Evolutionary conservation across 2,797 vertebrate genomes (phyloP).

Genomic region (Tokudaia tokunoshimensis): DNA sequence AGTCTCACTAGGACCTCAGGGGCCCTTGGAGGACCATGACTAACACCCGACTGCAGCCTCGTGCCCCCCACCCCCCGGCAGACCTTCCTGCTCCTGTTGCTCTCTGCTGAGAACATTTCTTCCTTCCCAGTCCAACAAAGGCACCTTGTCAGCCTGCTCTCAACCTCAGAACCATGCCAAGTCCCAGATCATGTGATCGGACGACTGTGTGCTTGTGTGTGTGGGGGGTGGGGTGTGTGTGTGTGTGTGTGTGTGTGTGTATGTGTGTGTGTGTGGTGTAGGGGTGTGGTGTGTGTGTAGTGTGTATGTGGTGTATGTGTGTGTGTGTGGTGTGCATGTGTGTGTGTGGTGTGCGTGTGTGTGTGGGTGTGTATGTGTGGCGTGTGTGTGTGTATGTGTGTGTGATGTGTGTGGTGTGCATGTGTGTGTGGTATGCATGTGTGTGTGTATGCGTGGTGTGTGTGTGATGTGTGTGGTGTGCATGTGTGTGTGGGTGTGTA

Average conservation of each 20-base stretch:
- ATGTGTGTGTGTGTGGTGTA: neutral
- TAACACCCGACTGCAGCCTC: neutral
- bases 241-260: too few species aligned
- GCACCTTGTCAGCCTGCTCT: conserved; percentile 60
- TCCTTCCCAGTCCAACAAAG: conserved; percentile 62
- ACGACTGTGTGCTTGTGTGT: neutral
- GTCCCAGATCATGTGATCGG: neutral
- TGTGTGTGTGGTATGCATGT: neutral
- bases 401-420: neutral
- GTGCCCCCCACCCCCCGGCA: rapidly evolving
- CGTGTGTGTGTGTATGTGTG: neutral
- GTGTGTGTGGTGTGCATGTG: neutral
- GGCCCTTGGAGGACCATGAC: neutral
- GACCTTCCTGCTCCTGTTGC: neutral
- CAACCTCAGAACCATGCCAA: conserved; percentile 59
- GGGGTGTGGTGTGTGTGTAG: neutral
- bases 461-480: too few species aligned
- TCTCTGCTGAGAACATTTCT: conserved; percentile 18
- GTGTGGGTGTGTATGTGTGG: neutral
- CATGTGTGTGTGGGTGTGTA: too few species aligned
- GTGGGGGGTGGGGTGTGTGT: neutral
- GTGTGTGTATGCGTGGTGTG: too few species aligned
- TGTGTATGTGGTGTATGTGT: too few species aligned
- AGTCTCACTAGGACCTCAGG: neutral
- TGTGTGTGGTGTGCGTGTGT: neutral